Evolutionary conservation across 2,797 vertebrate genomes (phyloP).

Genomic region (Potorous gilbertii): DNA sequence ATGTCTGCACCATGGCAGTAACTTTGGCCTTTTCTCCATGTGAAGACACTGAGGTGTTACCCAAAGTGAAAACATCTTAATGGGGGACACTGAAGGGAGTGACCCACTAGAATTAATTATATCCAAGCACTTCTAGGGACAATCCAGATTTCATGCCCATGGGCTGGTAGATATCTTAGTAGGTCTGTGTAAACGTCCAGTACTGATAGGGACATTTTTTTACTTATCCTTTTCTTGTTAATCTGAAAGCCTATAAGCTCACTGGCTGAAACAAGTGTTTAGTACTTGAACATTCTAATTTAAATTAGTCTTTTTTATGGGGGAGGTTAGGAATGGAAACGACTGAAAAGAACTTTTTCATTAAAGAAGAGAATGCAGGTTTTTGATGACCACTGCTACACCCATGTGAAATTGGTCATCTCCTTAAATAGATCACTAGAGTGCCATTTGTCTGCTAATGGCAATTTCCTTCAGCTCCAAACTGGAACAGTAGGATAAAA

Average conservation of each 20-base stretch:
- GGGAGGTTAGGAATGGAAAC: not conserved
- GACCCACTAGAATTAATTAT: constrained; percentile 36
- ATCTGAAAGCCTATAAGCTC: constrained; percentile 32
- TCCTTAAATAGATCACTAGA: not conserved
- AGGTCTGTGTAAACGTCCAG: constrained; percentile 22
- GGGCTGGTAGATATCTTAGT: constrained; percentile 11
- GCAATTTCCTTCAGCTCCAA: constrained; percentile 21
- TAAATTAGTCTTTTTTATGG: constrained; percentile 45
- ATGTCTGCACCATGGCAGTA: constrained; percentile 72
- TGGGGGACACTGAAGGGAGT: constrained; percentile 62
- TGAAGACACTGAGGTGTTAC: constrained; percentile 47
- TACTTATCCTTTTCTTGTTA: constrained; percentile 39
- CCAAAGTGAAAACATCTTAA: constrained; percentile 56
- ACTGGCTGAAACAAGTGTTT: constrained; percentile 11
- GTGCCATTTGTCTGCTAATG: not conserved
- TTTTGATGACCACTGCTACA: constrained; percentile 2
- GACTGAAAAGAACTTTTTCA: not conserved
- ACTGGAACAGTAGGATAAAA: constrained; percentile 3
- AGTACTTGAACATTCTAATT: constrained; percentile 36
- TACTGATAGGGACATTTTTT: constrained; percentile 21
- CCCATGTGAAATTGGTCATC: constrained; percentile 15
- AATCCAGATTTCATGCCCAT: constrained; percentile 29
- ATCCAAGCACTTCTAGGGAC: constrained; percentile 46
- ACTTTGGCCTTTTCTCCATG: constrained; percentile 75
- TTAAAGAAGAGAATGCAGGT: constrained; percentile 20